Conservation (phyloP, 2,113 vertebrate species). For the Bungarus multicinctus region DNA sequence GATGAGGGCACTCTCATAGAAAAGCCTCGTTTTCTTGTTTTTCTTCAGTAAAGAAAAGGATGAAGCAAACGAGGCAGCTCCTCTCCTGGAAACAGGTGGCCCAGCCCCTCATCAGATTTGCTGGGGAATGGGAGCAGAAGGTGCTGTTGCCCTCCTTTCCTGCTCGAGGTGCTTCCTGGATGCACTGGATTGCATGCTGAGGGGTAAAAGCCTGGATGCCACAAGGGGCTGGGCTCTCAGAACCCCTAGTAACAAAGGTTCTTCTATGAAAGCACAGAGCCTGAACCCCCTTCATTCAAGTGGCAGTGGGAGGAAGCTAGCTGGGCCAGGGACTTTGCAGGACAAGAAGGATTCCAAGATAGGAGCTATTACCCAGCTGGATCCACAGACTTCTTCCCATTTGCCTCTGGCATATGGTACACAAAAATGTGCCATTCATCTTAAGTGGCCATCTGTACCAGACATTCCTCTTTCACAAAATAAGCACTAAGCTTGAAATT, state of each 20-base stretch:
- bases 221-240: background rate
- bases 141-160: background rate
- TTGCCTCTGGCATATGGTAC: background rate
- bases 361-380: background rate
- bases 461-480: background rate
- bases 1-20: background rate
- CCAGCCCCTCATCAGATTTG: background rate
- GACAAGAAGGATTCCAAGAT: background rate
- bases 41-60: background rate
- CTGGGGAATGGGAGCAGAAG: background rate
- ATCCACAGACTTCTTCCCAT: background rate
- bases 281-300: background rate
- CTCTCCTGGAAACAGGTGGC: background rate
- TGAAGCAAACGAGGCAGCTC: background rate
- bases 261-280: background rate
- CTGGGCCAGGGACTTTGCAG: background rate
- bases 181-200: background rate
- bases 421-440: background rate
- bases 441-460: background rate
- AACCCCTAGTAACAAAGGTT: background rate
- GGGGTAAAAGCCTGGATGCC: background rate
- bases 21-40: background rate
- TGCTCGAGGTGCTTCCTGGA: background rate
- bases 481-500: background rate
- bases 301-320: background rate